Percentiles rank a stretch among this genome's conserved stretches.
phyloP scores from a whole-genome alignment of 1,140 invertebrate species.

The Plectus sambesii region DNA sequence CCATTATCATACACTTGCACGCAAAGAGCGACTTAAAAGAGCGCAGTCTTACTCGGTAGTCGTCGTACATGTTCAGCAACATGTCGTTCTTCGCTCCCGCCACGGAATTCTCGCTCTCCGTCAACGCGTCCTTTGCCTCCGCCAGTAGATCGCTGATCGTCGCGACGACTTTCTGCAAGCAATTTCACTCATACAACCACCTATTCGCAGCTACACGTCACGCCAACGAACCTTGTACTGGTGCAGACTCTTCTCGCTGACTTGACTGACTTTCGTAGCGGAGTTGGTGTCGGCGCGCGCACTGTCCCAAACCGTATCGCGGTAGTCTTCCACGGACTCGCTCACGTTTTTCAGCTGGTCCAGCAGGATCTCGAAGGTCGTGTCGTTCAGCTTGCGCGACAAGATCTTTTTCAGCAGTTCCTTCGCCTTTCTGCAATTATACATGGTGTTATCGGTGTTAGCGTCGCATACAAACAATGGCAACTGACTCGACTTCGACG shows the following conservation, averaged over 20 bases:
- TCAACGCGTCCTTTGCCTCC: slow-evolving; percentile 22
- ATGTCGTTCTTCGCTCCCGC: slow-evolving; percentile 21
- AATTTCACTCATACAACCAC: background rate
- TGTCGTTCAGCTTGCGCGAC: slow-evolving; percentile 40
- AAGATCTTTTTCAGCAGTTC: slow-evolving; percentile 31
- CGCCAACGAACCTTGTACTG: background rate
- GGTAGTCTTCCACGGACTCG: slow-evolving; percentile 30
- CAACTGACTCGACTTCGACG: slow-evolving; percentile 16
- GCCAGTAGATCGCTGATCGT: slow-evolving; percentile 23
- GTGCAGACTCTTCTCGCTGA: slow-evolving; percentile 22
- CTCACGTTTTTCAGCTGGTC: slow-evolving; percentile 21
- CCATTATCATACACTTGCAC: too few relatives aligned
- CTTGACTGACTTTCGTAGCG: slow-evolving; percentile 25
- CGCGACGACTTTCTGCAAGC: slow-evolving; percentile 19
- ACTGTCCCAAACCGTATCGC: slow-evolving; percentile 35
- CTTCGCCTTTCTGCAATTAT: slow-evolving; percentile 26
- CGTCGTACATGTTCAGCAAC: slow-evolving; percentile 25
- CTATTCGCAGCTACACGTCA: too few relatives aligned
- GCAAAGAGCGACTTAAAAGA: too few relatives aligned
- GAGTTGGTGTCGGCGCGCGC: slow-evolving; percentile 20
- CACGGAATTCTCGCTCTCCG: slow-evolving; percentile 20
- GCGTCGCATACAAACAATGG: too few relatives aligned
- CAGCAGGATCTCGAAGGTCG: slow-evolving; percentile 29
- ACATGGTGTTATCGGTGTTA: background rate
- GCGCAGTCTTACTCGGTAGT: slow-evolving; percentile 22